Percentiles rank a stretch among this genome's conserved stretches.
Evolutionary conservation across 2,797 vertebrate species (phyloP).

Genomic region (Dermochelys coriacea): DNA sequence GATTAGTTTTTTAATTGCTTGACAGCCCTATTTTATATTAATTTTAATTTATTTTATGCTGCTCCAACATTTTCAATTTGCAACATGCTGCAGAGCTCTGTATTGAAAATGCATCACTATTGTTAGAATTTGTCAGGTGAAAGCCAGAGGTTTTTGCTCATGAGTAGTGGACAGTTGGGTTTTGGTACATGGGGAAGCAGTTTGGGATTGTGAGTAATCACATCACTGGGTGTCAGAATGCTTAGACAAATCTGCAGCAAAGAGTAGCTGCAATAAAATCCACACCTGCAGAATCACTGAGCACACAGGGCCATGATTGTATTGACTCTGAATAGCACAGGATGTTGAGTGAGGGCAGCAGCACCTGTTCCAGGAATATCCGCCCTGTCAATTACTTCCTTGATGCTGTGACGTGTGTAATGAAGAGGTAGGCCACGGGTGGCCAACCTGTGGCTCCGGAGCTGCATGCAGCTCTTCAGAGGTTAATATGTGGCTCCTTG

Average conservation of each 20-base stretch:
- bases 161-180: neutral
- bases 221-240: rapidly evolving
- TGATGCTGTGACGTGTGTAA: neutral
- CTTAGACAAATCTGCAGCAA: neutral
- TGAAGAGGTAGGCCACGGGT: neutral
- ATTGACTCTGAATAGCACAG: neutral
- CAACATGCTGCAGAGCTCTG: neutral
- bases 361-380: neutral
- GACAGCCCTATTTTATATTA: neutral
- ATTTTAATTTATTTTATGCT: slow-evolving; percentile 13
- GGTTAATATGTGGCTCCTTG: too few relatives aligned
- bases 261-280: rapidly evolving
- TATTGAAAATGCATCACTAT: neutral
- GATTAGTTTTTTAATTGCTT: too few relatives aligned
- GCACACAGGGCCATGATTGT: rapidly evolving
- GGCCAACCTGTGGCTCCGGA: too few relatives aligned
- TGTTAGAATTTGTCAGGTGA: neutral
- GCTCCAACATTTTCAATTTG: neutral
- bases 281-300: rapidly evolving
- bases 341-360: rapidly evolving
- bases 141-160: neutral
- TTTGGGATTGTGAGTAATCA: neutral
- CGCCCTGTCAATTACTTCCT: neutral
- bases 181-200: neutral
- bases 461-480: too few relatives aligned